These are phyloP conservation scores for Lycia hirtaria DNA, from an alignment of 2,888 invertebrate species.

Conservation along the genomic window DNA sequence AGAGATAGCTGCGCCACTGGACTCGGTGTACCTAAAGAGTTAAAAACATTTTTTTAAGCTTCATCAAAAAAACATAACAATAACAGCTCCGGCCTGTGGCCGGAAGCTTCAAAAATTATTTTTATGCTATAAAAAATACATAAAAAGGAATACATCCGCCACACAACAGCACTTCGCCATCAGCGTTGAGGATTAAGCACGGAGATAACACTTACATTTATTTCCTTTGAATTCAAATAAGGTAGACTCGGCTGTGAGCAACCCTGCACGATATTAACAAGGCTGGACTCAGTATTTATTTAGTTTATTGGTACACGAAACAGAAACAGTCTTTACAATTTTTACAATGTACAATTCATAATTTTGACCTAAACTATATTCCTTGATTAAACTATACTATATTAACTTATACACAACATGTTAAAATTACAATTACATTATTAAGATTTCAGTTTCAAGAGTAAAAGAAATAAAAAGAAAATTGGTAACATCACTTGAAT, in stretches of 20 bases:
- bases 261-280: slow-evolving; percentile 14
- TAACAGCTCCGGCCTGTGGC: background rate
- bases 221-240: slow-evolving; percentile 49
- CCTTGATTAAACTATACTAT: too few relatives aligned
- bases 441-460: too few relatives aligned
- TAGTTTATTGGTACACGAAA: background rate
- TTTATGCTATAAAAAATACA: slow-evolving; percentile 40
- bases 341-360: too few relatives aligned
- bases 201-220: slow-evolving; percentile 51
- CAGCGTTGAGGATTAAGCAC: slow-evolving; percentile 34
- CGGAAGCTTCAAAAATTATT: slow-evolving; percentile 22
- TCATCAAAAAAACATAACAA: slow-evolving; percentile 18
- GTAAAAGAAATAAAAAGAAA: too few relatives aligned
- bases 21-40: too few relatives aligned
- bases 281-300: slow-evolving; percentile 3
- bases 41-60: background rate
- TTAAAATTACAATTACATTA: too few relatives aligned
- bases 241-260: slow-evolving; percentile 30
- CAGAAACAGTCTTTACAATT: too few relatives aligned
- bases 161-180: slow-evolving; percentile 21
- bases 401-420: too few relatives aligned
- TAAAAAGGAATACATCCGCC: slow-evolving; percentile 37
- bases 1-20: too few relatives aligned
- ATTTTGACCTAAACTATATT: too few relatives aligned
- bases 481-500: too few relatives aligned